These are phyloP conservation scores for Heteronetta atricapilla DNA, from an alignment of 2,113 vertebrate species.

Conservation along the genomic window DNA sequence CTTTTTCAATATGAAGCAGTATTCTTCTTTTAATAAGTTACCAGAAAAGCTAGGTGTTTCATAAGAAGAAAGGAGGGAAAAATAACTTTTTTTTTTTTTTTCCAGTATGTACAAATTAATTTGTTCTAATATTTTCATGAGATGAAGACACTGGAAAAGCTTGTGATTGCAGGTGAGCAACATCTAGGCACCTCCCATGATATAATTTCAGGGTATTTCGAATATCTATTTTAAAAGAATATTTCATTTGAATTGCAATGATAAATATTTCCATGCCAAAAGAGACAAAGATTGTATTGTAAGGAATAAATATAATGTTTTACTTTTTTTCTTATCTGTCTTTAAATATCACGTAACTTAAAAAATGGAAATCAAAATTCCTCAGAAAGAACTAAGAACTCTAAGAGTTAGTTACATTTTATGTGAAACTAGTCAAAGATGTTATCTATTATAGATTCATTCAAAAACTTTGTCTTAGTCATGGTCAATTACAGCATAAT, in stretches of 20 bases:
- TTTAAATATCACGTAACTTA: neutral
- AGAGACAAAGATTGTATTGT: neutral
- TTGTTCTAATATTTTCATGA: neutral
- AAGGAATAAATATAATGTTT: neutral
- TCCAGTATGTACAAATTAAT: neutral
- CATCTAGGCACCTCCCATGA: neutral
- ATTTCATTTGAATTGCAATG: neutral
- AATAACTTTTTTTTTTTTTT: neutral
- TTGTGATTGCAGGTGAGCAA: neutral
- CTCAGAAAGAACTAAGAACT: neutral
- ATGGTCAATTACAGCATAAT: neutral
- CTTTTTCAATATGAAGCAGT: neutral
- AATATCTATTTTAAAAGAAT: neutral
- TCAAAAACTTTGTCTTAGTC: neutral
- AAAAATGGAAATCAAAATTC: neutral
- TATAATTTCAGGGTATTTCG: neutral
- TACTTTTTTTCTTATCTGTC: neutral
- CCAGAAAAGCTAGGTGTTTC: neutral
- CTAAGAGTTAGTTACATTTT: neutral
- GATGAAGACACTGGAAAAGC: neutral
- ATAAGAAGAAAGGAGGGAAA: neutral
- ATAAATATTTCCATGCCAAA: neutral
- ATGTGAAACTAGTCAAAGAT: neutral
- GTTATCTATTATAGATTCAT: neutral
- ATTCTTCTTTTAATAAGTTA: neutral